Percentiles rank a stretch among this genome's conserved stretches.
Evolutionary conservation across 1,140 invertebrate genomes (phyloP).

Genomic region (Helicoverpa armigera): DNA sequence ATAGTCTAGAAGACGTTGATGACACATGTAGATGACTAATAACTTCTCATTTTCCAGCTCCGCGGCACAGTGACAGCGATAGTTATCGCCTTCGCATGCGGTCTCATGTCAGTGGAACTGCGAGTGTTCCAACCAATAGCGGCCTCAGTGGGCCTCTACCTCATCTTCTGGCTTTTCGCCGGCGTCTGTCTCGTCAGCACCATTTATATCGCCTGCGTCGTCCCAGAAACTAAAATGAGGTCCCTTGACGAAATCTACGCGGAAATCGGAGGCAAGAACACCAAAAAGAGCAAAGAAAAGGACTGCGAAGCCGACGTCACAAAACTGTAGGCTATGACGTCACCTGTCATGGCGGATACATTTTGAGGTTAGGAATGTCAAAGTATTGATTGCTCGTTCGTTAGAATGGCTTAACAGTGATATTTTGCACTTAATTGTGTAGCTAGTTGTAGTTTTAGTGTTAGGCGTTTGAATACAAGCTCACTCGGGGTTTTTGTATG

Average conservation of each 20-base stretch:
- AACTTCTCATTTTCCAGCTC: slow-evolving; percentile 65
- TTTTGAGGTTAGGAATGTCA: slow-evolving; percentile 31
- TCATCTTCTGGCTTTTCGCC: slow-evolving; percentile 90
- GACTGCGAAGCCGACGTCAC: slow-evolving; percentile 74
- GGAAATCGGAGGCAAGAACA: slow-evolving; percentile 68
- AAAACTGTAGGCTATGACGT: slow-evolving; percentile 61
- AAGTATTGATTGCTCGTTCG: slow-evolving; percentile 23
- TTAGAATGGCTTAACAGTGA: slow-evolving; percentile 32
- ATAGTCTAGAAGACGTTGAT: too few relatives aligned
- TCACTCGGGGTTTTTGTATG: neutral
- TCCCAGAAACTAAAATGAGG: slow-evolving; percentile 92
- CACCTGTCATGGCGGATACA: neutral
- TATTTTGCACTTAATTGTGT: slow-evolving; percentile 20
- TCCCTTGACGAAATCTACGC: slow-evolving; percentile 87
- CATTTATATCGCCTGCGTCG: slow-evolving; percentile 88
- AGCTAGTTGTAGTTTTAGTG: neutral
- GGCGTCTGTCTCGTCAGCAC: slow-evolving; percentile 88
- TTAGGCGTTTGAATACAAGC: slow-evolving; percentile 4
- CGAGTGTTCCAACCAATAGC: slow-evolving; percentile 85
- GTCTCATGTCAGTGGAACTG: slow-evolving; percentile 71
- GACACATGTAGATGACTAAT: neutral
- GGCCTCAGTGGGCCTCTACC: slow-evolving; percentile 85
- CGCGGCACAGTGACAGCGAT: slow-evolving; percentile 79
- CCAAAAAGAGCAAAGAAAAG: slow-evolving; percentile 54
- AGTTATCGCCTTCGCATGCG: slow-evolving; percentile 76